Conservation (phyloP, 1,140 invertebrate species). For the Hormaphis cornu region DNA sequence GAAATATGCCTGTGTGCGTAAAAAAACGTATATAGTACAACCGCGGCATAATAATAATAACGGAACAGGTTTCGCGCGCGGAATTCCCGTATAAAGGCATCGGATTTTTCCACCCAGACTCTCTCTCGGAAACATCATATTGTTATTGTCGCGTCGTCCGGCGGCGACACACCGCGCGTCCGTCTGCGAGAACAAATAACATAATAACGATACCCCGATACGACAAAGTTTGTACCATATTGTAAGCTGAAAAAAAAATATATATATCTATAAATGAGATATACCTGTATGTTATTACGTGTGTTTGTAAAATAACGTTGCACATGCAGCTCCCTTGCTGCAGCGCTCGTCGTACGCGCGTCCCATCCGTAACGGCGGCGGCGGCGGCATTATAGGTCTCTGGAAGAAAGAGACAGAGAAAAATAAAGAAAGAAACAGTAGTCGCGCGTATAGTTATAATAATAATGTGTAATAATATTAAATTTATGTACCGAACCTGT, state of each 20-base stretch:
- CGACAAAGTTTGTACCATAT: slow-evolving; percentile 37
- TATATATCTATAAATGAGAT: not conserved
- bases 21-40: too few relatives aligned
- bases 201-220: slow-evolving; percentile 39
- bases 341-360: too few relatives aligned
- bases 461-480: too few relatives aligned
- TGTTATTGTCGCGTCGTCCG: not conserved
- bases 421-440: not conserved
- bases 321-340: slow-evolving; percentile 20
- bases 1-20: too few relatives aligned
- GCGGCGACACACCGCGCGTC: slow-evolving; percentile 42
- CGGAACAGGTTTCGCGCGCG: slow-evolving; percentile 33
- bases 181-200: slow-evolving; percentile 29
- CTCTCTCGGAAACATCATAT: slow-evolving; percentile 41
- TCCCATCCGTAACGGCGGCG: not conserved
- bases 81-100: slow-evolving; percentile 36
- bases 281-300: not conserved
- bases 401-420: too few relatives aligned
- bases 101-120: slow-evolving; percentile 40
- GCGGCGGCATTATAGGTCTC: not conserved
- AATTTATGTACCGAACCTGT: too few relatives aligned
- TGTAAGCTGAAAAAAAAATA: slow-evolving; percentile 39
- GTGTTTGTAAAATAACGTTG: not conserved
- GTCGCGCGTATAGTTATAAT: not conserved
- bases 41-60: slow-evolving; percentile 1